Percentiles rank a stretch among this genome's conserved stretches.
Evolutionary conservation across 2,888 invertebrate genomes (phyloP).

Genomic region (Diadegma fenestrale): DNA sequence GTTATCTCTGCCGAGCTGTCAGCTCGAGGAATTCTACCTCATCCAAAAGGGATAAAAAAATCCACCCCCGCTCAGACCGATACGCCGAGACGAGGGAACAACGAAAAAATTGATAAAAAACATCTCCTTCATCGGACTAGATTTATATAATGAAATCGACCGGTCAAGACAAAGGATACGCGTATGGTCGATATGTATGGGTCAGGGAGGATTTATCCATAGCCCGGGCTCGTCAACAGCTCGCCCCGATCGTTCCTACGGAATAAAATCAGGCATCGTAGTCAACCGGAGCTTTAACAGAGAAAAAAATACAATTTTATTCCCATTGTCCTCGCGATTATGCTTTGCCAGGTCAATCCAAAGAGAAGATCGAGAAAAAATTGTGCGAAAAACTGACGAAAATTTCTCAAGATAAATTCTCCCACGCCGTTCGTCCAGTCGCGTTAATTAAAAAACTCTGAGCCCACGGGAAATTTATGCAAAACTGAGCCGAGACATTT

Average conservation of each 20-base stretch:
- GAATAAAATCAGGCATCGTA: neutral
- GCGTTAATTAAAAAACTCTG: no score
- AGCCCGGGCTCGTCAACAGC: constrained; percentile 1
- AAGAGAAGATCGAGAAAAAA: neutral
- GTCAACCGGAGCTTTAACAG: neutral
- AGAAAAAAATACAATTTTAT: neutral
- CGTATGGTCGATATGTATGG: neutral
- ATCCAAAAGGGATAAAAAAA: constrained; percentile 13
- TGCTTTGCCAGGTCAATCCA: neutral
- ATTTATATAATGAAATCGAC: constrained; percentile 36
- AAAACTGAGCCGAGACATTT: no score
- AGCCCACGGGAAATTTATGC: no score
- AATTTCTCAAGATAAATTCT: no score
- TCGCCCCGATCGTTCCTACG: neutral
- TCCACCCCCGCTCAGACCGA: constrained; percentile 15
- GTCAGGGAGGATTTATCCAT: neutral
- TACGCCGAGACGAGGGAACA: constrained; percentile 17
- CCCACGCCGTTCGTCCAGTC: no score
- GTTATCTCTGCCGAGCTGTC: constrained; percentile 14
- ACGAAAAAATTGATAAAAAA: constrained; percentile 21
- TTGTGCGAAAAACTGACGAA: no score
- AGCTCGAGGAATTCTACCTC: constrained; percentile 21
- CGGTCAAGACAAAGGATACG: constrained; percentile 27
- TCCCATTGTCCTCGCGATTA: neutral
- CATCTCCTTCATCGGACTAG: constrained; percentile 16